Conservation (phyloP, 2,888 invertebrate genomes). For the Timema cristinae region DNA sequence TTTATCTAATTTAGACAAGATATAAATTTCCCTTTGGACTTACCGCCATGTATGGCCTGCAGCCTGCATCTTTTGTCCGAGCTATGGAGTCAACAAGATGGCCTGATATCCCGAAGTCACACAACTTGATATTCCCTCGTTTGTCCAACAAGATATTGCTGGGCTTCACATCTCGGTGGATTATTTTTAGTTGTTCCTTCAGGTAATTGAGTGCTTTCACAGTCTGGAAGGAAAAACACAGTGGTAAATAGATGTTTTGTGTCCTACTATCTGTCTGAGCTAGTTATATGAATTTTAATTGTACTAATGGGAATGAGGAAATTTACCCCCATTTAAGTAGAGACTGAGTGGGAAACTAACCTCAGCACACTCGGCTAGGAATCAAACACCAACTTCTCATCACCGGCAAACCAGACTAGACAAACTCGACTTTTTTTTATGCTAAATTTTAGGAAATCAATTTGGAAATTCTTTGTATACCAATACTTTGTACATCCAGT, state of each 20-base stretch:
- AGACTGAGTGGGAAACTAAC: no score
- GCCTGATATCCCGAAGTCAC: slow-evolving; percentile 99
- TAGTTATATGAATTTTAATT: not conserved
- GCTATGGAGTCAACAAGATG: slow-evolving; percentile 98
- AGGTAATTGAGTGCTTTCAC: slow-evolving; percentile 96
- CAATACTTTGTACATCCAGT: no score
- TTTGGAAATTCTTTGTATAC: no score
- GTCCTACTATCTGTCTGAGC: no score
- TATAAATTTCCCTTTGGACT: slow-evolving; percentile 44
- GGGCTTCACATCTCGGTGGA: slow-evolving; percentile 99
- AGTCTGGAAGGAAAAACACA: slow-evolving; percentile 51
- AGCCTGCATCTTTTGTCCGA: slow-evolving; percentile 97
- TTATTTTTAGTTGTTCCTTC: slow-evolving; percentile 94
- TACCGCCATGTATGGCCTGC: slow-evolving; percentile 99
- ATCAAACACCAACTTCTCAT: no score
- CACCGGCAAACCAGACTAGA: no score
- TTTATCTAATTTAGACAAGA: no score
- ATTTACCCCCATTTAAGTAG: no score
- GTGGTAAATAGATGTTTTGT: not conserved
- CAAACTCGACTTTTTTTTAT: no score
- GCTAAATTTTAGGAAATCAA: no score
- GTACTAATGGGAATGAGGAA: not conserved
- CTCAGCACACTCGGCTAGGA: no score
- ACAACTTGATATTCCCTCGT: slow-evolving; percentile 92
- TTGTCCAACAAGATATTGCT: slow-evolving; percentile 96